Evolutionary conservation across 2,797 vertebrate genomes (phyloP).

Genomic region (Spinus olivaceus): DNA sequence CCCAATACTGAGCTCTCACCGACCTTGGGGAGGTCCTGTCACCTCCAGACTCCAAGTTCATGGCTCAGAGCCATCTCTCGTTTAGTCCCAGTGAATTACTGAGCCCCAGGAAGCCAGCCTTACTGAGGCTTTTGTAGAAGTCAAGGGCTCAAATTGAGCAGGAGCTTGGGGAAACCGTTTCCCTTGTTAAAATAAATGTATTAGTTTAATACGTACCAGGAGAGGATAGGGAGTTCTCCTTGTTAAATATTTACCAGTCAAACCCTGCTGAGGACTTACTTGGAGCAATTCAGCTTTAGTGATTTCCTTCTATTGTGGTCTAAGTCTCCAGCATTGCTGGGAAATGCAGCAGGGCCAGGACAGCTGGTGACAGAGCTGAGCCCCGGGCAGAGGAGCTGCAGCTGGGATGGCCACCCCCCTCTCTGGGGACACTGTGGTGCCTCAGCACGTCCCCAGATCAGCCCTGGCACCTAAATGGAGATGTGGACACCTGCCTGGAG

Average conservation of each 20-base stretch:
- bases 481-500: rapidly evolving
- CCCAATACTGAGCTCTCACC: neutral
- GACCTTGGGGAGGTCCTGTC: constrained; percentile 10
- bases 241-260: constrained; percentile 74
- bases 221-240: constrained; percentile 70
- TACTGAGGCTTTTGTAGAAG: constrained; percentile 43
- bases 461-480: neutral
- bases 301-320: constrained; percentile 63
- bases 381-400: rapidly evolving
- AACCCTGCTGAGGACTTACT: constrained; percentile 65
- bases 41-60: neutral
- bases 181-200: constrained; percentile 73
- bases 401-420: rapidly evolving
- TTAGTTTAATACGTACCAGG: constrained; percentile 71
- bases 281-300: constrained; percentile 62
- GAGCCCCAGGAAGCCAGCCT: constrained; percentile 55
- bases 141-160: constrained; percentile 57
- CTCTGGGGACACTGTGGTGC: rapidly evolving
- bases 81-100: constrained; percentile 58
- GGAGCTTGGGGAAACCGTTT: constrained; percentile 61
- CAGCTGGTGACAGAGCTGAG: neutral
- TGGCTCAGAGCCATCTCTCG: constrained; percentile 58
- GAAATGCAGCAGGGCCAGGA: neutral
- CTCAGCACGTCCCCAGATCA: rapidly evolving
- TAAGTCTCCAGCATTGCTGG: constrained; percentile 13